Percentiles rank a stretch among this genome's conserved stretches.
Conservation (phyloP, 2,797 vertebrate species). For the Jordanella pulchra region DNA sequence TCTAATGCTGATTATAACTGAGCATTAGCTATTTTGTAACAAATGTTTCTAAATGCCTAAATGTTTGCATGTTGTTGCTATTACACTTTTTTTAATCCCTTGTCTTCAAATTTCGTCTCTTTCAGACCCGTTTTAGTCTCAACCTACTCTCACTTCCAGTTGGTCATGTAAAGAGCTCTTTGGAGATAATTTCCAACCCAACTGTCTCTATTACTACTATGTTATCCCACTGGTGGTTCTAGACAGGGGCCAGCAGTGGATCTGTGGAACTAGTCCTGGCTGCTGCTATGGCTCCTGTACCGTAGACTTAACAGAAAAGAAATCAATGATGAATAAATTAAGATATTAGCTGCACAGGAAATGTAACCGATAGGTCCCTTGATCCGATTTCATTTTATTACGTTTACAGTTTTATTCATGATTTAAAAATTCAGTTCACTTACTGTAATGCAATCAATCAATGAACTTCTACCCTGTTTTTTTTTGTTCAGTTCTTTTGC, state of each 20-base stretch:
- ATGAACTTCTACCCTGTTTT: background rate
- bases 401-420: too few species aligned
- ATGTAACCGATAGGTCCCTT: too few species aligned
- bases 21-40: too few species aligned
- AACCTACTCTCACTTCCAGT: background rate
- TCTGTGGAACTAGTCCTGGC: background rate
- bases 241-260: background rate
- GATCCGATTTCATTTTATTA: too few species aligned
- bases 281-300: too few species aligned
- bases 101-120: background rate
- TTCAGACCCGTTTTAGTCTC: background rate
- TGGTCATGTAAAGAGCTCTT: background rate
- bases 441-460: too few species aligned
- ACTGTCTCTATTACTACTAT: background rate
- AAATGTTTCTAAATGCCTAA: background rate
- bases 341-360: too few species aligned
- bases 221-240: too few species aligned
- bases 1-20: too few species aligned
- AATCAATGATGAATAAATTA: too few species aligned
- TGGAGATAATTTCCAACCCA: background rate
- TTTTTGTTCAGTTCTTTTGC: background rate
- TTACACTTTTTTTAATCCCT: background rate
- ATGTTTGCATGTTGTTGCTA: background rate
- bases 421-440: too few species aligned
- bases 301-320: too few species aligned